A percentile compares a stretch with the other conserved stretches of the same genome.
Conservation (phyloP, 1,140 invertebrate genomes). For the Drosophila oshimai region DNA sequence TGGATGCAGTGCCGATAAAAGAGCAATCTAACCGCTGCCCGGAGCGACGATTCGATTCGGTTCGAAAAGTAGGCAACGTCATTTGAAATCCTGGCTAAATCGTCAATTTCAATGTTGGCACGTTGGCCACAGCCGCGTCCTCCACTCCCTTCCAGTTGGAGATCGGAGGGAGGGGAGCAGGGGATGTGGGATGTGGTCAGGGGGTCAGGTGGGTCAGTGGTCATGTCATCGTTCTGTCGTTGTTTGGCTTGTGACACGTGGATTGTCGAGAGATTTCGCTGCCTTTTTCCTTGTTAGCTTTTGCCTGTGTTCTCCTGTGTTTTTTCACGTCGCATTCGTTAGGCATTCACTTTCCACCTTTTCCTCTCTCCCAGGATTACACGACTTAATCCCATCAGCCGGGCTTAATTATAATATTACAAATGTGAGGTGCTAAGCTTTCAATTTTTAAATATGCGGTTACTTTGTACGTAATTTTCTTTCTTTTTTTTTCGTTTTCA, state of each 20-base stretch:
- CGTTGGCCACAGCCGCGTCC: not conserved
- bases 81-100: slow-evolving; percentile 1
- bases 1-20: slow-evolving; percentile 26
- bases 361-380: not conserved
- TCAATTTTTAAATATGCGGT: not conserved
- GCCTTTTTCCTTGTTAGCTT: slow-evolving; percentile 2
- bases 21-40: slow-evolving; percentile 32
- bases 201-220: slow-evolving; percentile 8
- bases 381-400: not conserved
- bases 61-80: slow-evolving; percentile 7
- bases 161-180: not conserved
- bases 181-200: not conserved
- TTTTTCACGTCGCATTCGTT: slow-evolving; percentile 7
- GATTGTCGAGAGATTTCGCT: slow-evolving; percentile 23
- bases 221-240: slow-evolving; percentile 18
- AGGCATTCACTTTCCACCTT: not conserved
- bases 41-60: slow-evolving; percentile 6
- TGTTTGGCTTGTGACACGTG: slow-evolving; percentile 35
- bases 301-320: slow-evolving; percentile 11
- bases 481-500: too few relatives aligned
- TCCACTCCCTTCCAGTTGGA: too few relatives aligned
- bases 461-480: not conserved
- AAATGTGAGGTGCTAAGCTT: not conserved
- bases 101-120: slow-evolving; percentile 10
- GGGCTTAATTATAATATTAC: not conserved